Evolutionary conservation across 2,888 invertebrate genomes (phyloP).

Genomic region (Lycia hirtaria): DNA sequence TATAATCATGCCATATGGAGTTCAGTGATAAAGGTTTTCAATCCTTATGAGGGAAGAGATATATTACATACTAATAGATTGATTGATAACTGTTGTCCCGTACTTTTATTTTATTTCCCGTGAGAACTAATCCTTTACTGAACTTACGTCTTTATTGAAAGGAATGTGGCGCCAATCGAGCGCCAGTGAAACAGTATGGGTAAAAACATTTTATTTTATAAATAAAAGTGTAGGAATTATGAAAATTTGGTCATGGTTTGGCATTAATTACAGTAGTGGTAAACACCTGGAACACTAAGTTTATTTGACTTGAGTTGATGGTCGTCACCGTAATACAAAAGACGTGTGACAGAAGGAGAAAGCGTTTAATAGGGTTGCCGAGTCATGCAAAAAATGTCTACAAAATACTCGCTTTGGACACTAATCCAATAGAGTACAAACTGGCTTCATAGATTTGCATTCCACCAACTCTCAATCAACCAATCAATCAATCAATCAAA

Average conservation of each 20-base stretch:
- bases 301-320: no score
- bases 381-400: no score
- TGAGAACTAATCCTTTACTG: slow-evolving; percentile 36
- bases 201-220: not conserved
- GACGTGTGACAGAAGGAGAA: no score
- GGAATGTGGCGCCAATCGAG: slow-evolving; percentile 3
- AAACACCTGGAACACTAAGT: no score
- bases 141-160: slow-evolving; percentile 21
- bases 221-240: not conserved
- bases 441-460: no score
- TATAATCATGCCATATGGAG: slow-evolving; percentile 1
- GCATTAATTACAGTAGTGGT: not conserved
- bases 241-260: not conserved
- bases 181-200: slow-evolving; percentile 6
- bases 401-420: no score
- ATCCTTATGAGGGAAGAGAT: slow-evolving; percentile 18
- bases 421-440: no score
- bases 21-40: slow-evolving; percentile 11
- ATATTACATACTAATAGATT: slow-evolving; percentile 2
- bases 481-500: no score
- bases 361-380: no score
- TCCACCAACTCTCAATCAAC: no score
- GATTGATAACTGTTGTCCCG: slow-evolving; percentile 37
- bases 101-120: slow-evolving; percentile 42
- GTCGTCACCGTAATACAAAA: no score